Percentiles rank a stretch among this genome's conserved stretches.
phyloP scores from a whole-genome alignment of 2,113 vertebrate genomes.

The Serinus canaria region DNA sequence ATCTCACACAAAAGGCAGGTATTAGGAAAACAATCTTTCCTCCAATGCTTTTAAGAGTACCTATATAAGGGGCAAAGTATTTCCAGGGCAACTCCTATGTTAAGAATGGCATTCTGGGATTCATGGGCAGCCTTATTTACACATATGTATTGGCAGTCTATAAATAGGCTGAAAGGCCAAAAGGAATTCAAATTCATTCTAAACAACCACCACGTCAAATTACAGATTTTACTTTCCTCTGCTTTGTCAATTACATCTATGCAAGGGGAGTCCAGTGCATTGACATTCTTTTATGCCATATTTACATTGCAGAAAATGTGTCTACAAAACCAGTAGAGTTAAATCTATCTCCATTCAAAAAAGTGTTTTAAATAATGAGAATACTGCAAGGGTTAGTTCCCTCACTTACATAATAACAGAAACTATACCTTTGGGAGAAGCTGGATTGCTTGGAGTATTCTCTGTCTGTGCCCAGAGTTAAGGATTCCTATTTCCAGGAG shows the following conservation, averaged over 20 bases:
- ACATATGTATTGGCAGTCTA: neutral
- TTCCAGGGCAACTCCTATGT: neutral
- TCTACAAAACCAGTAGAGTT: neutral
- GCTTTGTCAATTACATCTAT: neutral
- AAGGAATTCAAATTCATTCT: neutral
- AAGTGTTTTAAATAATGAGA: neutral
- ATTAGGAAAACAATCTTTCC: neutral
- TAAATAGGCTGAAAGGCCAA: neutral
- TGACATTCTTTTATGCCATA: neutral
- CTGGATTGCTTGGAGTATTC: slow-evolving; percentile 97
- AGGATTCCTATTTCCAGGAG: slow-evolving; percentile 97
- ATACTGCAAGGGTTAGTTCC: neutral
- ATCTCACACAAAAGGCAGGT: neutral
- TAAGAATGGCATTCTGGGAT: neutral
- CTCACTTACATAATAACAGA: neutral
- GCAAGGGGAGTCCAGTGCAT: neutral
- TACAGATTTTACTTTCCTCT: neutral
- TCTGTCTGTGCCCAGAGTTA: slow-evolving; percentile 95
- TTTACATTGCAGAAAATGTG: neutral
- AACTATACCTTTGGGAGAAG: slow-evolving; percentile 90
- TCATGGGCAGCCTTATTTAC: neutral
- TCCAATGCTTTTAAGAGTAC: neutral
- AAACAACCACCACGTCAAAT: neutral
- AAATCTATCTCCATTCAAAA: neutral
- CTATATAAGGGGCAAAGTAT: neutral